Evolutionary conservation across 2,113 vertebrate species (phyloP).

Genomic region (Tetrao urogallus): DNA sequence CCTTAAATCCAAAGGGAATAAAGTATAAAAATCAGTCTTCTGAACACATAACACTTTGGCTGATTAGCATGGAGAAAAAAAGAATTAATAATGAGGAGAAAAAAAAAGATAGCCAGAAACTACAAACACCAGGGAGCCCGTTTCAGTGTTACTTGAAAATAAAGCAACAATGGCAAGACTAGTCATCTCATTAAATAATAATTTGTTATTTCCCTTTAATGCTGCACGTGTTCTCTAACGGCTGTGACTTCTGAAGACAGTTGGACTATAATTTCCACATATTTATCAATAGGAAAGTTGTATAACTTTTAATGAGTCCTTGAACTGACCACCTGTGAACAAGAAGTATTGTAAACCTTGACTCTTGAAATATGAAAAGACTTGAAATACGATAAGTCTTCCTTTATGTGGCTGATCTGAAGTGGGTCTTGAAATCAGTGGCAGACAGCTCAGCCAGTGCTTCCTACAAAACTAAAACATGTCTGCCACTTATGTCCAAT

Average conservation of each 20-base stretch:
- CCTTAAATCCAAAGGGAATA: constrained; percentile 46
- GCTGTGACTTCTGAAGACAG: constrained; percentile 70
- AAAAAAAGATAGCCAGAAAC: constrained; percentile 78
- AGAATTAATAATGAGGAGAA: constrained; percentile 77
- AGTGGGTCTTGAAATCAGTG: neutral
- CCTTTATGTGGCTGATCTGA: constrained; percentile 23
- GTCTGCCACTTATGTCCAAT: neutral
- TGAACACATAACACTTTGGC: constrained; percentile 23
- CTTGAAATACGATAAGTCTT: neutral
- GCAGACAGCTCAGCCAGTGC: neutral
- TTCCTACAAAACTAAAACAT: neutral
- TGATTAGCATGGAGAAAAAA: constrained; percentile 72
- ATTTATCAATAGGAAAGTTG: constrained; percentile 76
- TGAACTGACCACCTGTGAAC: constrained; percentile 71
- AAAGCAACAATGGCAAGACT: constrained; percentile 73
- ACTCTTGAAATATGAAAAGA: constrained; percentile 38
- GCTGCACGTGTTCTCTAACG: constrained; percentile 65
- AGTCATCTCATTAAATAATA: constrained; percentile 83
- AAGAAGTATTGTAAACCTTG: constrained; percentile 42
- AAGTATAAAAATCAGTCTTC: constrained; percentile 57
- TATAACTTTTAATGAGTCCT: constrained; percentile 75
- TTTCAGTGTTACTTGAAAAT: constrained; percentile 75
- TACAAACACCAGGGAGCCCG: constrained; percentile 75
- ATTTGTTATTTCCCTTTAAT: constrained; percentile 75
- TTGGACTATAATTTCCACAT: constrained; percentile 57